These are phyloP conservation scores for Rhyacophila evoluta DNA, from an alignment of 2,888 invertebrate genomes.

Conservation along the genomic window DNA sequence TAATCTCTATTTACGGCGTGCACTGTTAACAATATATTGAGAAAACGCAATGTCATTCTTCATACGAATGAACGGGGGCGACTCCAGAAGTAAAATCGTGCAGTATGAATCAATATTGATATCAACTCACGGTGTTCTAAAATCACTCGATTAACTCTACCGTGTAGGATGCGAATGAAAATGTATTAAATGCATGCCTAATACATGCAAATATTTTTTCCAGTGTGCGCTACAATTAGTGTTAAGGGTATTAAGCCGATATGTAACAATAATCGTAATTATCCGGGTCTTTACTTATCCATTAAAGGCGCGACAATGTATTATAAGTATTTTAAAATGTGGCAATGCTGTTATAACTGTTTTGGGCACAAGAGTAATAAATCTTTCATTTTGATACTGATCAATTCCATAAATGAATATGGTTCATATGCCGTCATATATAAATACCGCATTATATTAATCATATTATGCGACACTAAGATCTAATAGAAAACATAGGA, in stretches of 20 bases:
- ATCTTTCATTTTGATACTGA: no score
- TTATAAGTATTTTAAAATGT: no score
- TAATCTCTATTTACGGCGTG: slow-evolving; percentile 5
- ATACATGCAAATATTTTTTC: not conserved
- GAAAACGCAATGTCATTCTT: slow-evolving; percentile 11
- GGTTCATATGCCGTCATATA: no score
- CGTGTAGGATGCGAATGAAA: not conserved
- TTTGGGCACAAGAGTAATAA: no score
- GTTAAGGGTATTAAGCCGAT: not conserved
- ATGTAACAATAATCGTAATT: not conserved
- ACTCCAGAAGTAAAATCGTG: slow-evolving; percentile 9
- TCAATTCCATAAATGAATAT: no score
- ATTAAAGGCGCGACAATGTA: no score
- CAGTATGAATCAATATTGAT: slow-evolving; percentile 18
- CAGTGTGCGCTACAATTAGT: not conserved
- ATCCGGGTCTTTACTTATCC: no score
- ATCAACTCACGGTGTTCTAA: not conserved
- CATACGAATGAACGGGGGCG: slow-evolving; percentile 3
- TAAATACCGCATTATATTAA: no score
- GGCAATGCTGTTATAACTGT: no score
- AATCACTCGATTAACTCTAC: slow-evolving; percentile 2
- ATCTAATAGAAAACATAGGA: no score
- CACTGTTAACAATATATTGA: slow-evolving; percentile 5
- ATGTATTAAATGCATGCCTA: slow-evolving; percentile 1
- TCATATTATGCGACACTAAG: no score